A percentile compares a stretch with the other conserved stretches of the same genome.
Evolutionary conservation across 2,113 vertebrate genomes (phyloP).

Genomic region (Hiodon tergisus): DNA sequence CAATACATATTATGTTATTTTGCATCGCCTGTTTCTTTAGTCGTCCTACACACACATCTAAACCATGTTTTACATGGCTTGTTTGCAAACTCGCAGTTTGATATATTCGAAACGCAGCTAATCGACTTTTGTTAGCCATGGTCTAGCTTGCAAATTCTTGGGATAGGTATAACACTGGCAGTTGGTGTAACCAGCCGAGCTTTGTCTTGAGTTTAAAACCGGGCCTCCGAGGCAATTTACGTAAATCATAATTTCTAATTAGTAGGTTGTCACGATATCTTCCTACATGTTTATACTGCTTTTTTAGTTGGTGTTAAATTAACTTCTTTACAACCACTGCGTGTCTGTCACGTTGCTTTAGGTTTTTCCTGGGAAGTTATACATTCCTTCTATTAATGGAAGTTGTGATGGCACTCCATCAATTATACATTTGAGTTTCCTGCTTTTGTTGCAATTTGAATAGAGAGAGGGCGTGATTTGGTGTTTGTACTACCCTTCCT

Average conservation of each 20-base stretch:
- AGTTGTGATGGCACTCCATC: not conserved
- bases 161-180: no score
- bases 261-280: no score
- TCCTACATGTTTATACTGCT: no score
- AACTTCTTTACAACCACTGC: not conserved
- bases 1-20: not conserved
- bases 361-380: not conserved
- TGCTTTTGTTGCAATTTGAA: constrained; percentile 11
- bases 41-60: not conserved
- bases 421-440: not conserved
- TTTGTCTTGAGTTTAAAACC: not conserved
- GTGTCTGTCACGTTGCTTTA: not conserved
- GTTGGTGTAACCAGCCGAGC: no score
- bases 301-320: not conserved
- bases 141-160: no score
- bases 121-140: no score
- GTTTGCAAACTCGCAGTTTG: no score
- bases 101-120: no score
- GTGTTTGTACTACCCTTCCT: not conserved
- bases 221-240: not conserved
- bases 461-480: constrained; percentile 13
- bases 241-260: no score
- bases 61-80: not conserved
- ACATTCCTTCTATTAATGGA: not conserved
- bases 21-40: not conserved